Base-by-base conservation (phyloP, 2,797 vertebrate species). In the Erpetoichthys calabaricus region DNA sequence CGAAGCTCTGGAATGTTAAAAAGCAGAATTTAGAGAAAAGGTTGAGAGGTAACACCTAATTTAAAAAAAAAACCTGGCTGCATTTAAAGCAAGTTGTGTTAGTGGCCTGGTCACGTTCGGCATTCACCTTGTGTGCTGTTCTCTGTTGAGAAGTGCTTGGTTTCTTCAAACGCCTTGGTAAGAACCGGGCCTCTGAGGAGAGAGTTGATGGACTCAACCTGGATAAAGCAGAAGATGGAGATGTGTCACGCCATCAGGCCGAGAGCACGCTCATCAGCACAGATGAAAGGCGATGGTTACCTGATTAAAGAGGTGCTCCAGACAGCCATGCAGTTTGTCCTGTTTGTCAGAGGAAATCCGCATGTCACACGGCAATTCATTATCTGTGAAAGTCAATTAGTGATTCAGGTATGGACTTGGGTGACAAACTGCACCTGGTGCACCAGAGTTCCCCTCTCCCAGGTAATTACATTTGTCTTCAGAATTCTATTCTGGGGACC, bases 301-400 rank as follows among this genome's bases (percentile, higher is more conserved):
- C 90, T 99, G 96, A 75, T 98, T 98, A 70, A 98, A 99, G 60
- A 99, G 94, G 64, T 99, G 95, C 64, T 98, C 96, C 9, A 98
- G 87, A 69, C 94, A 99, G 64, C 95, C 94, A 0, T 99, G 96
- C 8, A 99, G 85, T 68, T 98, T 99, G 79, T 99, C 96, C 77
- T 99, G 96, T 63, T 98, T 98, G 77, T 99, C 94, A 2, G 85
- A 89, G 4, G 95, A 79, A 69, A 99, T 97, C 67, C 94, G 88
- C 91, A 99, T 98, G 71, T 98, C 95, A 72, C 77, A 98, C 1
- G 96, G 95, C 69, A 98, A 78, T 73, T 98, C 95, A 1, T 98
- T 94, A 9, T 95, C 96, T 98, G 65, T 64, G 10, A n/a, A 57
- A 42, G 44, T 6, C 50, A 7, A 6, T 8, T 46, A 46, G 51